Base-by-base conservation (phyloP, 2,113 vertebrate genomes). In the Python bivittatus region DNA sequence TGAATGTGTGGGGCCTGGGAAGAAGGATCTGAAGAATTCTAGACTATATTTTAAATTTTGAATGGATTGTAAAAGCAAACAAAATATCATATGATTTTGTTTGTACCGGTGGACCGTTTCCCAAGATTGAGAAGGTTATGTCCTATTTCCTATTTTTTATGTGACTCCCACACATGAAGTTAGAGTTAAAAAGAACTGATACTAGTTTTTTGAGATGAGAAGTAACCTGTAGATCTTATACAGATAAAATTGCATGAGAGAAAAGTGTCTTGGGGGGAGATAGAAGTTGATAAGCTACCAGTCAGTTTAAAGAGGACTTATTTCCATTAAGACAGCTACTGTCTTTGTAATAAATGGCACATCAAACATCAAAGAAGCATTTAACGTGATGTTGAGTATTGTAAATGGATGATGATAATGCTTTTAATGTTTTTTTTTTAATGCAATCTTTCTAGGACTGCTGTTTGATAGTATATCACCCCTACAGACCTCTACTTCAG, bases 401-500 rank as follows among this genome's bases (percentile, higher is more conserved):
- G 95, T 94, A 60, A 94, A 94, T 94, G 53, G 38, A 17, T 10
- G 0, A 90, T 93, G 95, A 91, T 95, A 95, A 92, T 96, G 94
- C 90, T 95, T 92, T 97, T 93, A 44, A 97, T 93, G 96, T 96
- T 94, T 54, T 85, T 96, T 0, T 2, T 94, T 96, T 92, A 96
- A 95, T 88, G 13, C 44, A 94, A 96, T 97, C 96, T 97, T 97
- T 96, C 94, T 97, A 99, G 99, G 99, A 99, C 97, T 99, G 99
- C 98, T 99, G 99, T 98, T 98, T 99, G 97, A 99, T 99, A 95
- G 99, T 99, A 68, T 99, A 99, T 98, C 99, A 99, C 97, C 99
- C 99, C 64, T 99, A 99, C 93, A 98, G 99, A 98, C 99, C 99
- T 72, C 97, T 99, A 96, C 95, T 99, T 96, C 99, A 99, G 94